Evolutionary conservation across 2,797 vertebrate species (phyloP), one percentile per base, ranked within the genome.

Genomic region (Oceanodroma leucorhoa): DNA sequence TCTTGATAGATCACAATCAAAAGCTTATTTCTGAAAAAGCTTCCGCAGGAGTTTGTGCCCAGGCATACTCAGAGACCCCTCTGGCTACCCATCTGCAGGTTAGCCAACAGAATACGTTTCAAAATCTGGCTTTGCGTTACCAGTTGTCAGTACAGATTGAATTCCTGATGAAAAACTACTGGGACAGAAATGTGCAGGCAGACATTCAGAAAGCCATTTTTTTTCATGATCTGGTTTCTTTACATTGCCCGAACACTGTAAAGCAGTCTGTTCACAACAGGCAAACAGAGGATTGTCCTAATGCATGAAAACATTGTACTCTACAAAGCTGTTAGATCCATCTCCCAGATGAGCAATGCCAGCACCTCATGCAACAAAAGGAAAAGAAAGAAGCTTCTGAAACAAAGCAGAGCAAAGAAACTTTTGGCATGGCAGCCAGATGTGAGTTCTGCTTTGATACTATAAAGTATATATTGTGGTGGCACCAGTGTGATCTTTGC

Each of bases 301-400:
- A 38, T 32, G 41, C 26, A 8, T 11, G 40, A 51, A 83, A 89
- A n/a, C 41, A 12, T 36, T 22, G n/a, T 40, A 19, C 38, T 76
- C 50, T 65, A 65, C 70, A 86, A 82, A 84, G 65, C 57, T 84
- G 27, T 17, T 51, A 79, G 51, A 87, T 45, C 62, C 3, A 2
- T 51, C 73, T 93, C 88, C 43, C 64, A 55, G 15, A 43, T 10
- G 21, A 76, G 58, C 70, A 72, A 58, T 20, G 60, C 46, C 71
- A 75, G 11, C 61, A 50, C n/a, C 58, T 87, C n/a, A 9, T 8
- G 12, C 43, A 73, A n/a, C 22, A 92, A 77, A 77, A 32, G 22
- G 27, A 72, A 76, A 71, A 45, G 32, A 83, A 93, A 83, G n/a
- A 43, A 81, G 36, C 32, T 78, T 94, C 90, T 91, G 75, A 95